Base-by-base conservation (phyloP, 2,113 vertebrate genomes). In the Spizaetus ornatus region DNA sequence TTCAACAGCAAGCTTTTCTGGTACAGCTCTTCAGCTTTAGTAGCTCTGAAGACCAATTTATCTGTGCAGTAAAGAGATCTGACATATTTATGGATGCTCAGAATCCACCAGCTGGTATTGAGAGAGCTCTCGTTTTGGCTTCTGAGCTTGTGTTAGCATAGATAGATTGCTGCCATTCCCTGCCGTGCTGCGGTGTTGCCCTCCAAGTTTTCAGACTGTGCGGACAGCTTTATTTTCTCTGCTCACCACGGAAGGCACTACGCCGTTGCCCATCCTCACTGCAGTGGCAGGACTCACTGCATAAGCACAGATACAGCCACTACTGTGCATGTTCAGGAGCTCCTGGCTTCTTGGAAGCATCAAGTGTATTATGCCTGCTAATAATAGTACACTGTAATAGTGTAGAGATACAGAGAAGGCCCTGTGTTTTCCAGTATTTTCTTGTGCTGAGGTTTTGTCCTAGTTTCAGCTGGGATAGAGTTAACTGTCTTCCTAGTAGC, bases 1-100 rank as follows among this genome's bases (percentile, higher is more conserved):
- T 88, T 95, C 63, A 55, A 13, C 81, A 71, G 50, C 63, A 31
- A 59, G 69, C 74, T 70, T 52, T 91, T 91, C 84, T 91, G 73
- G 85, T 94, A 48, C 56, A 79, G 73, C 91, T 95, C 91, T 96
- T 96, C 65, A 82, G 93, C 81, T 89, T 93, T 71, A 84, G 89
- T 67, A 87, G 62, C 90, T 96, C 87, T 89, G 89, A 89, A 96
- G 89, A 56, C 84, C 84, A 84, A 91, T 96, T 94, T 87, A 48
- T 93, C 81, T 52, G 56, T 42, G 56, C 91, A 63, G 65, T 86
- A 72, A 91, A 93, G 89, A 94, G 82, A 63, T 67, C 18, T 91
- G 84, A 93, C 84, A 91, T 82, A 87, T 89, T 87, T 95, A 87
- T 82, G 87, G 93, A 34, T 23, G 15, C 87, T 96, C 27, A 36